phyloP scores from a whole-genome alignment of 2,888 invertebrate genomes.

The Phaedon cochleariae region DNA sequence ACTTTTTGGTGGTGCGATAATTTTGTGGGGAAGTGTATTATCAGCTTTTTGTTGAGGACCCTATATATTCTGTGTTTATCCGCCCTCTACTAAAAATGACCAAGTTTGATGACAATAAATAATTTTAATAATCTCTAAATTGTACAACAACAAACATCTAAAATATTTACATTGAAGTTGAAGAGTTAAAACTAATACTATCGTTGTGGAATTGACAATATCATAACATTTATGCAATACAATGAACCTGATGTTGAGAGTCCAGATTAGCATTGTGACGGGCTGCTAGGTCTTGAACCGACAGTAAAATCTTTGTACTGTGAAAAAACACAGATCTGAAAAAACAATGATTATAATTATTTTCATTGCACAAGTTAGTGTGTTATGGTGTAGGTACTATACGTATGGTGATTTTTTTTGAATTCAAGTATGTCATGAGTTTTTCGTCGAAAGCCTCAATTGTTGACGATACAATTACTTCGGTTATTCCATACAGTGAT shows the following conservation, averaged over 20 bases:
- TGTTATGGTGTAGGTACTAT: too few relatives aligned
- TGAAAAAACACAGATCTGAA: constrained; percentile 90
- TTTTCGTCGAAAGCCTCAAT: too few relatives aligned
- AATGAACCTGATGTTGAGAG: constrained; percentile 5
- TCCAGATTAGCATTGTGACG: constrained; percentile 51
- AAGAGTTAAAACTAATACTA: background rate
- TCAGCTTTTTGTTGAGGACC: too few relatives aligned
- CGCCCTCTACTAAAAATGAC: too few relatives aligned
- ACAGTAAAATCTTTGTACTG: constrained; percentile 94
- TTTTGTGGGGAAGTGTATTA: too few relatives aligned
- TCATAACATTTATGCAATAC: background rate
- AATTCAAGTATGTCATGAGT: too few relatives aligned
- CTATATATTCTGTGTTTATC: too few relatives aligned
- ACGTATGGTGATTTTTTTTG: too few relatives aligned
- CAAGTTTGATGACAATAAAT: background rate
- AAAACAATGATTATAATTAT: constrained; percentile 48
- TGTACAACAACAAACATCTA: constrained; percentile 5
- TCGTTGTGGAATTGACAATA: background rate
- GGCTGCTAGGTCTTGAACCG: constrained; percentile 79
- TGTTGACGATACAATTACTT: too few relatives aligned
- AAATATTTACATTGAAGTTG: constrained; percentile 17
- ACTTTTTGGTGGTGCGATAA: too few relatives aligned
- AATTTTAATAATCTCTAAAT: background rate
- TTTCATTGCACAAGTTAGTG: too few relatives aligned
- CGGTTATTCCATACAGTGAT: too few relatives aligned